A percentile compares a stretch with the other conserved stretches of the same genome.
Conservation (phyloP, 2,888 invertebrate species). For the Dynastes maya region DNA sequence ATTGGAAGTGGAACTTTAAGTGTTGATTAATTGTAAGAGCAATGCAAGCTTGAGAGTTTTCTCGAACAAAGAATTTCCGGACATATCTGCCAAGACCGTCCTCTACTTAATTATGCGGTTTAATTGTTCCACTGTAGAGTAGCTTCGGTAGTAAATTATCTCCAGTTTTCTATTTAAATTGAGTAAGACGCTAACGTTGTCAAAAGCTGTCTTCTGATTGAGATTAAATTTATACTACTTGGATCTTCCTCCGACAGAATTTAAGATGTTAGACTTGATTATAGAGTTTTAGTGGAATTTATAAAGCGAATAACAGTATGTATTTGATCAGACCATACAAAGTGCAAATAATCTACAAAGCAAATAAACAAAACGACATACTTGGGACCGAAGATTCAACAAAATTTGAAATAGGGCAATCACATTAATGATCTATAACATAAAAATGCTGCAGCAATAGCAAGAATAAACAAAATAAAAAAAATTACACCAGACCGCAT, state of each 20-base stretch:
- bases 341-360: no score
- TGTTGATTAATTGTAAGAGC: background rate
- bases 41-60: background rate
- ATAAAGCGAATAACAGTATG: no score
- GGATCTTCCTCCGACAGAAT: background rate
- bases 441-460: no score
- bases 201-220: background rate
- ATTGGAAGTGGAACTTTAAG: background rate
- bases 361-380: no score
- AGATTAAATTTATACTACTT: conserved; percentile 9
- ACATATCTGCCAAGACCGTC: background rate
- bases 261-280: background rate
- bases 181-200: background rate
- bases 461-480: no score
- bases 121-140: background rate
- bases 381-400: no score
- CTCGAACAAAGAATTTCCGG: background rate
- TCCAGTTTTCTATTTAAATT: conserved; percentile 16
- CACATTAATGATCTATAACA: no score
- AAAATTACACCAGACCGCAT: no score
- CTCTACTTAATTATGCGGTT: background rate
- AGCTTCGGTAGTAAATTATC: conserved; percentile 1
- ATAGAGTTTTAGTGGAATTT: no score
- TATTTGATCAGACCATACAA: no score
- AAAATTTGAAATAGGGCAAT: no score